Base-by-base conservation (phyloP, 2,113 vertebrate genomes). In the Delphinus delphis region DNA sequence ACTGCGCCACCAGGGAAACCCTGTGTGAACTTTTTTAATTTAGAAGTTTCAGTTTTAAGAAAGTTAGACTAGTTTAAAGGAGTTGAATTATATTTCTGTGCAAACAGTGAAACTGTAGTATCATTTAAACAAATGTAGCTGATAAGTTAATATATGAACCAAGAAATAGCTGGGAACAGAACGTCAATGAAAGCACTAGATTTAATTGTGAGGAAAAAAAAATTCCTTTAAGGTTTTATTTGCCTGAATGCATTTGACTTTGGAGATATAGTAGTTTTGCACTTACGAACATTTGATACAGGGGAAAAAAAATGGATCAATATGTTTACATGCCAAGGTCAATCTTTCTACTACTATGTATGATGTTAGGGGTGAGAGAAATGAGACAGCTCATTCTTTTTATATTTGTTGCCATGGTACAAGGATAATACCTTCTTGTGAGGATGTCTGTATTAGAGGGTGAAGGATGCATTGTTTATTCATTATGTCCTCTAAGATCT, bases 211-310 rank as follows among this genome's bases (percentile, higher is more conserved):
- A 84, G 96, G 28, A 81, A 82, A 96, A 82, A 96, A 96, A 76
- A 31, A 6, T 88, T 81, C 31, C 36, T 65, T 63, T 80, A 36
- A 93, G 53, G 33, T 92, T 86, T 85, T 94, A 84, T 98, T 97
- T 97, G 68, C 97, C 96, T 97, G 98, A 98, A 94, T 63, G 44
- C 3, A 58, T 33, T 96, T 97, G 82, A 74, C 82, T 88, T 98
- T 92, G 97, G 95, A 98, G 73, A 97, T 92, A 88, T 90, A 88
- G 41, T 95, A 97, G 81, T 95, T 97, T 95, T 98, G 98, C 95
- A 97, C 80, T 97, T 98, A 97, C 97, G 94, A 98, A 92, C 88
- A 97, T 97, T 97, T 98, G 96, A 96, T 93, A 95, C 91, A 97
- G 96, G 95, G 97, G 94, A 96, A 87, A 96, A 96, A 97, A 98